Base-by-base conservation (phyloP, 2,888 invertebrate species). In the Erebia aethiops region DNA sequence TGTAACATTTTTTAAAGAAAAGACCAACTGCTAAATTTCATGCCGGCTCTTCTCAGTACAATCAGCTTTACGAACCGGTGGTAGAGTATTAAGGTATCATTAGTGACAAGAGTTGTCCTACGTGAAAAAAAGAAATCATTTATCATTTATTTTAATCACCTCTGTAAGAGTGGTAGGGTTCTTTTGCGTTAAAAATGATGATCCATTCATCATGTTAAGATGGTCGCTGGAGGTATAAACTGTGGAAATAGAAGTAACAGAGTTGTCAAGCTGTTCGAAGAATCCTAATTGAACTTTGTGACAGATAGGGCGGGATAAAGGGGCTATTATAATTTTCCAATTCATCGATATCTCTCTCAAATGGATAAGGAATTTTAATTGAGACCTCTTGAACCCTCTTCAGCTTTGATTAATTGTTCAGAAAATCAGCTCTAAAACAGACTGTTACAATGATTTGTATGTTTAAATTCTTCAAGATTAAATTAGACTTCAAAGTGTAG, bases 271-370 rank as follows among this genome's bases (percentile, higher is more conserved):
- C 16, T 16, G 41, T 16, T 60, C 26, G 60, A 60, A 43, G 41
- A 60, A 21, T 7, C 13, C 1, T 21, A 49, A 62, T 62, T 62
- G 21, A 18, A 62, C 9, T 49, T 62, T 21, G 18, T 21, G 46
- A 62, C 21, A 78, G 75, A 75, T 69, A 75, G 69, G 49, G 67
- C 11, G 69, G 51, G 65, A 57, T 64, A 65, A 51, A 69, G 68
- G 49, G 68, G 56, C 66, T 52, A 67, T 73, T 57, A 66, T 69
- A 69, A 73, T 69, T 74, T 67, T 68, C 52, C 11, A 67, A 64
- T 70, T 70, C 67, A 61, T 64, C 67, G 67, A 67, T 72, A 73
- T 70, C 70, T 69, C 54, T 54, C 49, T 60, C n/a, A 61, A 66
- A 26, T 66, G 57, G 61, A 67, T 60, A 54, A 58, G 56, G 60